Evolutionary conservation across 1,140 invertebrate genomes (phyloP), one percentile per base, ranked within the genome.

Genomic region (Drosophila bocqueti): DNA sequence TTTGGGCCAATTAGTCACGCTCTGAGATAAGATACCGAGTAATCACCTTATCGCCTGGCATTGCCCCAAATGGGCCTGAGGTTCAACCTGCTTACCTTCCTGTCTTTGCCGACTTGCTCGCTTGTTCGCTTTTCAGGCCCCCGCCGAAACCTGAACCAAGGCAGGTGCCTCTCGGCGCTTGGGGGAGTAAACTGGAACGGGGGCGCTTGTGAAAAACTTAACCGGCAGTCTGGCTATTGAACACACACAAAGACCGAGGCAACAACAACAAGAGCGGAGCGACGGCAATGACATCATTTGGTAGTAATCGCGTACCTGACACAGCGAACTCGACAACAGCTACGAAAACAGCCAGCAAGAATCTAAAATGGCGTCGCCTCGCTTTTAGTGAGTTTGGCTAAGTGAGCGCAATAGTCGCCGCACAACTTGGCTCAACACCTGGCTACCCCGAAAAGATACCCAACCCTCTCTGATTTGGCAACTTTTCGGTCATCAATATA

Each of bases 201-300:
- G 47, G 67, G 49, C 62, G 49, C 67, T 71, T 46, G 47, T 55
- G 64, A 71, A 64, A 59, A 71, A 76, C 66, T 80, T 82, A 78
- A 78, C 73, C 66, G 64, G 65, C 62, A 52, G 81, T 76, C 49
- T 83, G 81, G 64, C 59, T 64, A 66, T 84, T 82, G 75, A 76
- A 79, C 73, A 68, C 54, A 66, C 62, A 71, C 63, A 76, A 72
- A 83, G 58, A 64, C 50, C 43, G 18, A 29, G 54, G 50, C 81
- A 71, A 21, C 58, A 73, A 43, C 62, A 72, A 58, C 62, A 34
- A 67, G 31, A 71, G 36, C 49, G 21, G 26, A 67, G 52, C 55
- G 21, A 54, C 61, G 83, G 83, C 83, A 87, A 87, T 87, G 83
- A 87, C 83, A 87, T 87, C 83, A 87, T 87, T 86, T 83, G 67